Evolutionary conservation across 2,113 vertebrate genomes (phyloP), one percentile per base, ranked within the genome.

Genomic region (Parus major): DNA sequence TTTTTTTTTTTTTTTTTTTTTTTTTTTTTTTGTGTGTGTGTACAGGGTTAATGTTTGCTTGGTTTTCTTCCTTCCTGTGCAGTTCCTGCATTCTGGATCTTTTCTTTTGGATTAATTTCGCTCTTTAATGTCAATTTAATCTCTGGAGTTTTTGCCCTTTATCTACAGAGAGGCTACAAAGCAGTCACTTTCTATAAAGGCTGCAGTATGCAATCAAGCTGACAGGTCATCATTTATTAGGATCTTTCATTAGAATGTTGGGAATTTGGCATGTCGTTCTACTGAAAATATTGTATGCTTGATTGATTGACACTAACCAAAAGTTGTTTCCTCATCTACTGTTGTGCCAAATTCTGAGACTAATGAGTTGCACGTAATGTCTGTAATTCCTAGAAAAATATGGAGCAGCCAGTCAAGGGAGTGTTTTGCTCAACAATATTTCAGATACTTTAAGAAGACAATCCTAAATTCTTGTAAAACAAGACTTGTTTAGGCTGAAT

Each of bases 211-310:
- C 91, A 88, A 86, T 93, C 5, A 13, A 81, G 60, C 84, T 95
- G 92, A 75, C 76, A 84, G 82, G 28, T 90, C 86, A 52, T 69
- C 22, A 27, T 59, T 91, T 94, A 94, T 89, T 92, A 92, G 35
- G 79, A 90, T 82, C 59, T 96, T 95, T 96, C 87, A 90, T 97
- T 86, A 88, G 52, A 49, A 82, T 76, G 55, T 83, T 78, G 85
- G 73, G 56, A 77, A 91, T 76, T 18, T 92, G 66, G 65, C 61
- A 20, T 82, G 77, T 78, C 46, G 17, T 55, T 86, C 24, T 31
- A 15, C 49, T 86, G 63, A 65, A 95, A 86, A 94, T 86, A 89
- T 61, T 42, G 15, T 70, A 36, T 81, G 56, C 83, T 63, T 84
- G 90, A 66, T 56, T 92, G 86, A 95, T 77, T 96, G 94, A 90